Base-by-base conservation (phyloP, 2,797 vertebrate species). In the Hozukius guyotensis region DNA sequence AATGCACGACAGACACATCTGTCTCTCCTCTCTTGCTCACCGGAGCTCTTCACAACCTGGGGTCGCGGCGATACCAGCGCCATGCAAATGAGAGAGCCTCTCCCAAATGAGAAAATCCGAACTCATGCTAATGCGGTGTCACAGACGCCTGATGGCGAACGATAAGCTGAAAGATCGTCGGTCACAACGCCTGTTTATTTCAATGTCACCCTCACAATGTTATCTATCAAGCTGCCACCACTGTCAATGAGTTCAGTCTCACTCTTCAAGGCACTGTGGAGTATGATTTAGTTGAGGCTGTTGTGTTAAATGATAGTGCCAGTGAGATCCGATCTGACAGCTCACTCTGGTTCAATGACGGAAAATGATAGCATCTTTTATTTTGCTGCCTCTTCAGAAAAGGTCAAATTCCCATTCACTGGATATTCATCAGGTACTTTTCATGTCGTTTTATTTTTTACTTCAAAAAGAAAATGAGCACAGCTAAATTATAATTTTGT, bases 181-280 rank as follows among this genome's bases (percentile, higher is more conserved):
- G 60, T 75, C 89, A 78, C 87, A 72, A 72, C 71, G 49, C 55
- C 59, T 72, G 55, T 89, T 93, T 85, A 82, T 87, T 82, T 68
- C 85, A 89, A 55, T 74, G 84, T 90, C 84, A 80, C 59, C 79
- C 66, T 82, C 83, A 80, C 86, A 81, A 53, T 79, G 85, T 89
- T 89, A 90, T 94, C 89, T 88, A 62, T 91, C 80, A 78, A 52
- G 72, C 82, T 81, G 80, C 82, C 89, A 81, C 78, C 69, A 18
- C 86, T 71, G 75, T 89, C 89, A 67, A 66, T 82, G 87, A 82
- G 67, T 86, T 89, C 73, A 68, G 62, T 82, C 72, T 82, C 80
- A 64, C 81, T 86, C 71, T 69, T 77, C 20, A 13, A 64, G 76
- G 34, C 81, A 60, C 46, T 24, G 72, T 53, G 71, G 80, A 79